Evolutionary conservation across 2,797 vertebrate genomes (phyloP).

Genomic region (Oreochromis mossambicus): DNA sequence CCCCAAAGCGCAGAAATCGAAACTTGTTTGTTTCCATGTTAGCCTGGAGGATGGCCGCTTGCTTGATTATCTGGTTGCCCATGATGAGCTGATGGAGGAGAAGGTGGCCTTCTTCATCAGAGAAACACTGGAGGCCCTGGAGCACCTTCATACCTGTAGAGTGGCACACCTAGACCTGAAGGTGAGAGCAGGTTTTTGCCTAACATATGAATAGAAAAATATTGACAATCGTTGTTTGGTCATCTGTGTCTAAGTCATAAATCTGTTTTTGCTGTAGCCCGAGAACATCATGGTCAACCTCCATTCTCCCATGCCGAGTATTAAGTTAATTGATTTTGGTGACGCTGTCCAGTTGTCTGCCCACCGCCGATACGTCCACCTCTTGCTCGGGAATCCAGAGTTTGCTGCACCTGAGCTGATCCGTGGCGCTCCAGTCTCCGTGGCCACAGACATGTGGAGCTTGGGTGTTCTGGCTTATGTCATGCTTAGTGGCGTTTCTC

Average conservation of each 20-base stretch:
- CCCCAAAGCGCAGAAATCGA: not conserved
- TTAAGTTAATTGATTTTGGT: constrained; percentile 93
- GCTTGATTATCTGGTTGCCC: constrained; percentile 91
- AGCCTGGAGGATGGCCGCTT: constrained; percentile 93
- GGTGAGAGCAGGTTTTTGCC: constrained; percentile 67
- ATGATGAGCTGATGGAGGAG: constrained; percentile 96
- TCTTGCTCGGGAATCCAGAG: constrained; percentile 93
- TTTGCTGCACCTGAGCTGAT: constrained; percentile 96
- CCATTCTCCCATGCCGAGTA: constrained; percentile 81
- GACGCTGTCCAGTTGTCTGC: constrained; percentile 91
- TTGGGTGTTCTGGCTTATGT: constrained; percentile 91
- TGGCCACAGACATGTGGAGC: constrained; percentile 94
- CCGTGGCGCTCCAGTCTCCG: constrained; percentile 87
- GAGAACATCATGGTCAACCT: constrained; percentile 97
- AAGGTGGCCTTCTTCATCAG: constrained; percentile 94
- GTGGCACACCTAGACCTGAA: constrained; percentile 95
- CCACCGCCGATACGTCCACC: constrained; percentile 90
- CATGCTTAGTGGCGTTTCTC: constrained; percentile 94
- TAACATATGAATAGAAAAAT: not conserved
- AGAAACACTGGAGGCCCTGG: constrained; percentile 91
- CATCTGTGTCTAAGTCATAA: not conserved
- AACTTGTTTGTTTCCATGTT: not conserved
- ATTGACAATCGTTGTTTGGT: not conserved
- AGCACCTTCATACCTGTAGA: constrained; percentile 94
- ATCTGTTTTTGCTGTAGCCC: constrained; percentile 73